Evolutionary conservation across 2,888 invertebrate species (phyloP).

Genomic region (Resseliella maxima): DNA sequence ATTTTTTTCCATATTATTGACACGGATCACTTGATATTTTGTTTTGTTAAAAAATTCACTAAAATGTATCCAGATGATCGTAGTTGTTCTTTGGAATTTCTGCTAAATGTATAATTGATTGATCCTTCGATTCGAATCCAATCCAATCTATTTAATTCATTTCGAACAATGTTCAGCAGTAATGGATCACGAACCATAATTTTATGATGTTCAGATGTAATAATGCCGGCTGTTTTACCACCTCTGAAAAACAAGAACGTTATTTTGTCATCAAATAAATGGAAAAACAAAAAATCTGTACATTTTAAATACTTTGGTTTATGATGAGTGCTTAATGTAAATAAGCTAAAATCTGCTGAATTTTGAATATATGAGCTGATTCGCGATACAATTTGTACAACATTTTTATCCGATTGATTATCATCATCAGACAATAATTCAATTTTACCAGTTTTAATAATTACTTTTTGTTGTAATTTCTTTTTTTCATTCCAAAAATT

Average conservation of each 20-base stretch:
- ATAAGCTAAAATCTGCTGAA: background rate
- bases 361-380: background rate
- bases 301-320: background rate
- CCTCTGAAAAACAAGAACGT: background rate
- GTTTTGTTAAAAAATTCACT: background rate
- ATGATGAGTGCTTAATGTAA: background rate
- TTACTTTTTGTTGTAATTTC: background rate
- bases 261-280: background rate
- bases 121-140: background rate
- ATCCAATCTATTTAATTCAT: background rate
- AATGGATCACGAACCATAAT: background rate
- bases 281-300: background rate
- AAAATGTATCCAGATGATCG: background rate
- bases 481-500: background rate
- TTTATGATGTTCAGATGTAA: background rate
- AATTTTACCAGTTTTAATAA: background rate
- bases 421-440: background rate
- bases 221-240: background rate
- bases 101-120: background rate
- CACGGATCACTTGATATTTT: background rate
- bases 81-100: background rate
- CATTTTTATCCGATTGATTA: slow-evolving; percentile 2
- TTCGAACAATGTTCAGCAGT: background rate
- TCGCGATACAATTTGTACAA: background rate
- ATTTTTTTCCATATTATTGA: too few species aligned